These are phyloP conservation scores for Aptenodytes patagonicus DNA, from an alignment of 2,113 vertebrate species.

Conservation along the genomic window DNA sequence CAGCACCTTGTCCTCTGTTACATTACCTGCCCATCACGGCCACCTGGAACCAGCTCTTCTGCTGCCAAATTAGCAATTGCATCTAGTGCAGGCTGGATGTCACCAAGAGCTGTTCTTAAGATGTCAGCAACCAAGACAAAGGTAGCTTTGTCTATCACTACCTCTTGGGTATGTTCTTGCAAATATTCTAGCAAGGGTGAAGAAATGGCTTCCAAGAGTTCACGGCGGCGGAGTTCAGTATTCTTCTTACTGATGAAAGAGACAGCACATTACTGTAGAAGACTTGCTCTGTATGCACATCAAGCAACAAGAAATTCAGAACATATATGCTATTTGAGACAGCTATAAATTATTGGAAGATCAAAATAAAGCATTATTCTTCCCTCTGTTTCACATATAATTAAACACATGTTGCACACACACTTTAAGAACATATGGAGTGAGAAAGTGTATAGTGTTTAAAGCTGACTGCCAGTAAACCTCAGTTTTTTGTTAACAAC, in stretches of 20 bases:
- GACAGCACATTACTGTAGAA: neutral
- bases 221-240: conserved; percentile 70
- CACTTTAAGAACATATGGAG: neutral
- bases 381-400: neutral
- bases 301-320: neutral
- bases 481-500: neutral
- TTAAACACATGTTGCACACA: neutral
- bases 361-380: neutral
- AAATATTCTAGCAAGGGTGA: conserved; percentile 82
- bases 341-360: neutral
- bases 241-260: conserved; percentile 87
- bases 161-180: conserved; percentile 72
- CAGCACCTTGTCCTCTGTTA: neutral
- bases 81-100: conserved; percentile 84
- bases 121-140: conserved; percentile 84
- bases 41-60: conserved; percentile 82
- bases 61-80: conserved; percentile 85
- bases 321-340: neutral
- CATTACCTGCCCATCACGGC: conserved; percentile 76
- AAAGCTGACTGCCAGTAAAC: neutral
- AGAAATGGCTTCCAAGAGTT: conserved; percentile 89
- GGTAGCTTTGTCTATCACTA: conserved; percentile 84
- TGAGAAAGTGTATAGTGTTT: neutral
- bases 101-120: conserved; percentile 80
- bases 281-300: neutral